Base-by-base conservation (phyloP, 2,797 vertebrate species). In the Sphenodon punctatus region DNA sequence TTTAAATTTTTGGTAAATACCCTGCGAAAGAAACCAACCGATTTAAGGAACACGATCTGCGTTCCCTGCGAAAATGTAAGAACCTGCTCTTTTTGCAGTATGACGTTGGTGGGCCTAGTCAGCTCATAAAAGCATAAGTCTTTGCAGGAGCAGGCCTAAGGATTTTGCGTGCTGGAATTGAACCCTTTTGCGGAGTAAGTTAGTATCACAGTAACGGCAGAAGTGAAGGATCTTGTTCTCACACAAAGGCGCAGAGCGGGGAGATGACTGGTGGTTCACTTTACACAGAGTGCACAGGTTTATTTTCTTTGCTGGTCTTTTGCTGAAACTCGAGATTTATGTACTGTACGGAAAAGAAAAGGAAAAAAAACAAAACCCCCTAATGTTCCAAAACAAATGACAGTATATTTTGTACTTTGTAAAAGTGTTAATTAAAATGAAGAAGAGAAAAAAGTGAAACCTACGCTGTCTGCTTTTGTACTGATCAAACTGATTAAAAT, bases 381-480 rank as follows among this genome's bases (percentile, higher is more conserved):
- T 94, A 90, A 92, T 89, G 93, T 92, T 82, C 83, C 89, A 84
- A 88, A 34, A 84, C 85, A 95, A 95, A 94, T 94, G 75, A 94
- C 94, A 93, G 95, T 96, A 95, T 96, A 96, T 96, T 96, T 96
- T 96, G 92, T 95, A 95, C 93, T 96, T 95, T 96, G 95, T 95
- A n/a, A 96, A 96, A 95, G 94, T 94, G 93, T 93, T 95, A 80
- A 95, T 95, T 95, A 95, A 95, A 95, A 89, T 4, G 55, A 84
- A 91, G 89, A 84, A 92, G 34, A 85, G 75, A 73, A 82, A 94
- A 88, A 87, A 43, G 36, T 46, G 55, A 85, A 83, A 85, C 75
- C 69, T 32, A 7, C 0, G 66, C 82, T 71, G 70, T 81, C 77
- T 94, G 90, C 82, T 89, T 94, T 86, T 89, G 73, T 91, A 85